Percentiles rank a stretch among this genome's conserved stretches.
phyloP scores from a whole-genome alignment of 2,888 invertebrate species.

The Tetheella fluctuosa region DNA sequence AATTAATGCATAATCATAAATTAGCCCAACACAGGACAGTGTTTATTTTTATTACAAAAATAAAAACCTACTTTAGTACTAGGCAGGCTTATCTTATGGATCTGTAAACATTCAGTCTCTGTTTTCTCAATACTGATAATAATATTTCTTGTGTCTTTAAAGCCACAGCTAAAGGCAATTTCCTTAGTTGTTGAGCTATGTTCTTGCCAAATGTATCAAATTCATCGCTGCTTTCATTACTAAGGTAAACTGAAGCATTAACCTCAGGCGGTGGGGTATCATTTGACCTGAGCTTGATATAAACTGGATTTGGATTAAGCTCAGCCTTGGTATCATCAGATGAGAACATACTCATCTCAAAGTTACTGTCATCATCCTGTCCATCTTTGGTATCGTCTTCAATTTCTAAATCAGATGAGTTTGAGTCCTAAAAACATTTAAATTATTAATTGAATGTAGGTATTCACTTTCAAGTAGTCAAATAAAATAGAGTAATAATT shows the following conservation, averaged over 20 bases:
- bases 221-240: constrained; percentile 20
- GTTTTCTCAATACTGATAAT: constrained; percentile 9
- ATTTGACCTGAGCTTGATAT: constrained; percentile 14
- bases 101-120: background rate
- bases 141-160: constrained; percentile 26
- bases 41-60: no score
- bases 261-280: constrained; percentile 9
- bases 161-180: constrained; percentile 28
- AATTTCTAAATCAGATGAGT: constrained; percentile 12
- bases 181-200: constrained; percentile 32
- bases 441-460: background rate
- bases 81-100: background rate
- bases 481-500: no score
- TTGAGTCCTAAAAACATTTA: constrained; percentile 12
- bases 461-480: no score
- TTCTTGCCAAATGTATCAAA: constrained; percentile 32
- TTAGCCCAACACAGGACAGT: no score
- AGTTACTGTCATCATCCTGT: background rate
- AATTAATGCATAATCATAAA: background rate
- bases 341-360: background rate
- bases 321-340: background rate
- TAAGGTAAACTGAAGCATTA: background rate
- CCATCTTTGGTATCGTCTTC: constrained; percentile 14
- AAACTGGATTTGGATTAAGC: background rate
- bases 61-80: no score